Evolutionary conservation across 2,888 invertebrate species (phyloP).

Genomic region (Sphaerophoria taeniata): DNA sequence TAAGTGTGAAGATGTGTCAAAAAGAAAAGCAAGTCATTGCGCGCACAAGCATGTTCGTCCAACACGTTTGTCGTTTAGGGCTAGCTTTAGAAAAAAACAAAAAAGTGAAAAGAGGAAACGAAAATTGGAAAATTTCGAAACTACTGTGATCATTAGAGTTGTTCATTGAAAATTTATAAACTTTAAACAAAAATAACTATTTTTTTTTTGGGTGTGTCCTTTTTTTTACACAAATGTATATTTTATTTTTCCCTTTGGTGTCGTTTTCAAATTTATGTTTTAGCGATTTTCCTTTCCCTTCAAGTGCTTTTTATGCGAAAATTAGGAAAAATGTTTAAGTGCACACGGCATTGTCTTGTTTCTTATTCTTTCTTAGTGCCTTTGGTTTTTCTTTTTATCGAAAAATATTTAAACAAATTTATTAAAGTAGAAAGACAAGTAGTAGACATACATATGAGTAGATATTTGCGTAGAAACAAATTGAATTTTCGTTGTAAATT

Average conservation of each 20-base stretch:
- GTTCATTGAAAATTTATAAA: slow-evolving; percentile 71
- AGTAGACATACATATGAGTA: slow-evolving; percentile 1
- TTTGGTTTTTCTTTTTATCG: slow-evolving; percentile 46
- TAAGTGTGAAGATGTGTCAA: too few relatives aligned
- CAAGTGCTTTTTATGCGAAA: slow-evolving; percentile 41
- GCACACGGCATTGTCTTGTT: neutral
- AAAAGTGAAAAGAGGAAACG: slow-evolving; percentile 36
- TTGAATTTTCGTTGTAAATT: too few relatives aligned
- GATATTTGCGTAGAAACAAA: slow-evolving; percentile 10
- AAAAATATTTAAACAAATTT: slow-evolving; percentile 12
- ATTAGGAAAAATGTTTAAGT: slow-evolving; percentile 33
- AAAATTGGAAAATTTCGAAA: slow-evolving; percentile 70
- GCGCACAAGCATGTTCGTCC: too few relatives aligned
- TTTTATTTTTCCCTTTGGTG: slow-evolving; percentile 46
- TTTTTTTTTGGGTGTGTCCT: slow-evolving; percentile 25
- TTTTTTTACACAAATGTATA: slow-evolving; percentile 16
- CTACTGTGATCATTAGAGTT: slow-evolving; percentile 74
- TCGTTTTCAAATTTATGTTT: slow-evolving; percentile 18
- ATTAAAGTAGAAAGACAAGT: slow-evolving; percentile 23
- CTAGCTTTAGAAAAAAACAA: neutral
- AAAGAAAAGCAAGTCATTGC: too few relatives aligned
- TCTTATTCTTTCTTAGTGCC: slow-evolving; percentile 52
- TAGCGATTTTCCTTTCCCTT: slow-evolving; percentile 11
- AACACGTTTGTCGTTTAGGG: too few relatives aligned
- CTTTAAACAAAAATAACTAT: slow-evolving; percentile 36